Evolutionary conservation across 2,888 invertebrate species (phyloP).

Genomic region (Coleophora flavipennella): DNA sequence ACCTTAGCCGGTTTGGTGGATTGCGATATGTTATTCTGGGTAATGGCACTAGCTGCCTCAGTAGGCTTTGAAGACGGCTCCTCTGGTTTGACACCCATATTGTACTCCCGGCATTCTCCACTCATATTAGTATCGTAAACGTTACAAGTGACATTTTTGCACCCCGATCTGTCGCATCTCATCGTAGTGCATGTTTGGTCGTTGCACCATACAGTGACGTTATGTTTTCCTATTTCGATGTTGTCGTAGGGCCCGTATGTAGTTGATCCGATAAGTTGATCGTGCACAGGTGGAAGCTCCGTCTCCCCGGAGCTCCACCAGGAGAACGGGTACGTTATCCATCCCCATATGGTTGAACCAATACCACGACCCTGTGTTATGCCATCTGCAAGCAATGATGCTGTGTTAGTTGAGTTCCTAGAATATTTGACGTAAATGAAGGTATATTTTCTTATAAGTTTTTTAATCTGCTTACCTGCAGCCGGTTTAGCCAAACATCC

Average conservation of each 20-base stretch:
- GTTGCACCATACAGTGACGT: conserved; percentile 59
- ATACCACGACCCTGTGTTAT: conserved; percentile 46
- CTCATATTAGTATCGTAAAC: conserved; percentile 60
- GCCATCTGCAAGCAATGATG: conserved; percentile 42
- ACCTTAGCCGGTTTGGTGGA: conserved; percentile 8
- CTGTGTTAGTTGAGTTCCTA: conserved; percentile 15
- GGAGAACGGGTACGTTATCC: conserved; percentile 58
- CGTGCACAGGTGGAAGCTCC: conserved; percentile 25
- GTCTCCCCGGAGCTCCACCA: conserved; percentile 44
- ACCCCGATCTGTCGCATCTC: conserved; percentile 48
- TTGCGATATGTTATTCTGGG: conserved; percentile 14
- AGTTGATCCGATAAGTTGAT: conserved; percentile 29
- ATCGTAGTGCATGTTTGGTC: conserved; percentile 64
- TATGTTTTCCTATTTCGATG: conserved; percentile 41
- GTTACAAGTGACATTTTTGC: conserved; percentile 54
- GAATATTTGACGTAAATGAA: not conserved
- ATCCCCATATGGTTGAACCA: conserved; percentile 55
- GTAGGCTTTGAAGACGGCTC: conserved; percentile 23
- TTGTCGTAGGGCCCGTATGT: conserved; percentile 27
- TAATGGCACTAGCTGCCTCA: conserved; percentile 11
- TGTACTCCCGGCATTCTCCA: conserved; percentile 57
- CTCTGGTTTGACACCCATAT: conserved; percentile 30
- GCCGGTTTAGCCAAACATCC: conserved; percentile 41
- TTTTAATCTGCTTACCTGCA: conserved; percentile 37
- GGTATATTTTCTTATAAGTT: too few species aligned